Percentiles rank a stretch among this genome's conserved stretches.
phyloP scores from a whole-genome alignment of 92 coral and sea anemone genomes.

The Palythoa grandiflora region DNA sequence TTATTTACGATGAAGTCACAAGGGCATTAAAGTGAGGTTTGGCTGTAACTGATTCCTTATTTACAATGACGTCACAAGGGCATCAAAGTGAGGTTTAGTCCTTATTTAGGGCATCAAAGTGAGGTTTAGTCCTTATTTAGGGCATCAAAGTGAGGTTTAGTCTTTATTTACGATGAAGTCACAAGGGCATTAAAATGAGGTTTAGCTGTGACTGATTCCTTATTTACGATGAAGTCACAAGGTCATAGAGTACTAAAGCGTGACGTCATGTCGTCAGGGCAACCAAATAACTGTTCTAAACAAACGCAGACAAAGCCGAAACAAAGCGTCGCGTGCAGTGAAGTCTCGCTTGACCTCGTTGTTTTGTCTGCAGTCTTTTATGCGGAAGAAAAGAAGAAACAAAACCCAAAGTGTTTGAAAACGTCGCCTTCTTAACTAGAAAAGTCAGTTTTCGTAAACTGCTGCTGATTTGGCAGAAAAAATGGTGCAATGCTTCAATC shows the following conservation, averaged over 20 bases:
- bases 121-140: too few relatives aligned
- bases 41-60: too few relatives aligned
- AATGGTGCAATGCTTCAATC: slow-evolving; percentile 23
- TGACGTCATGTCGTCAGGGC: slow-evolving; percentile 25
- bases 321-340: slow-evolving; percentile 22
- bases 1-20: too few relatives aligned
- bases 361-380: not conserved
- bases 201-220: too few relatives aligned
- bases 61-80: too few relatives aligned
- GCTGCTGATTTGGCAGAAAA: slow-evolving; percentile 14
- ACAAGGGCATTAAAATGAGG: too few relatives aligned
- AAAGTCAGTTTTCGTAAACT: slow-evolving; percentile 16
- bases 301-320: slow-evolving; percentile 17
- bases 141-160: too few relatives aligned
- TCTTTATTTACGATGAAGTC: too few relatives aligned
- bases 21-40: too few relatives aligned
- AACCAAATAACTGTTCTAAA: not conserved
- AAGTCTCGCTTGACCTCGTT: slow-evolving; percentile 21
- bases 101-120: too few relatives aligned
- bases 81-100: too few relatives aligned
- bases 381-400: slow-evolving; percentile 21
- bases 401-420: slow-evolving; percentile 8
- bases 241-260: slow-evolving; percentile 23
- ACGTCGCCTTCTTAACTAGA: slow-evolving; percentile 12
- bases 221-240: too few relatives aligned